Conservation (phyloP, 2,113 vertebrate genomes). For the Butorides virescens region DNA sequence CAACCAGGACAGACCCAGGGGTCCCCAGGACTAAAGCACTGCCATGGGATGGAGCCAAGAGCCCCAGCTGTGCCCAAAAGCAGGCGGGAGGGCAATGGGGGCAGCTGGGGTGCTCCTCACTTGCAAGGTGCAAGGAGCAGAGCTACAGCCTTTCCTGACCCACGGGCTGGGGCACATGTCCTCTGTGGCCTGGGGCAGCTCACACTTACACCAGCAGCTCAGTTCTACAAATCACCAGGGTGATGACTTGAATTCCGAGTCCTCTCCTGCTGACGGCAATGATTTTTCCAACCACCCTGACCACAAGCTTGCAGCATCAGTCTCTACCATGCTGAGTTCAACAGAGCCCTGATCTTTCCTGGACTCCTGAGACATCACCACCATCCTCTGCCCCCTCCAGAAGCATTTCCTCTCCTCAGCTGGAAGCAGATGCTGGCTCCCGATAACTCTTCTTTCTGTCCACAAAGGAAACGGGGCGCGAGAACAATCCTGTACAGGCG, state of each 20-base stretch:
- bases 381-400: background rate
- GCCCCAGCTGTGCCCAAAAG: background rate
- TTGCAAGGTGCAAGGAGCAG: background rate
- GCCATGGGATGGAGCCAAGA: background rate
- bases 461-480: constrained; percentile 13
- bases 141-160: background rate
- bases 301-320: background rate
- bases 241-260: background rate
- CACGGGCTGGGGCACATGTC: background rate
- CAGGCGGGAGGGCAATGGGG: background rate
- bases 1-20: background rate
- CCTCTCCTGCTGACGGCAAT: background rate
- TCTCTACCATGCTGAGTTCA: background rate
- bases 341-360: background rate
- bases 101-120: background rate
- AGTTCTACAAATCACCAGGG: background rate
- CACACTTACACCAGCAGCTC: background rate
- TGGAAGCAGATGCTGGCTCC: constrained; percentile 38
- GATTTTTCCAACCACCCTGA: constrained; percentile 38
- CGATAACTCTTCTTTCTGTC: constrained; percentile 43
- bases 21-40: background rate
- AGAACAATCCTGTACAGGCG: background rate
- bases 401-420: constrained; percentile 29
- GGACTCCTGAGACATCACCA: background rate
- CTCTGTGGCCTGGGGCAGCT: background rate